phyloP scores from a whole-genome alignment of 2,113 vertebrate species.

The Caranx ignobilis region DNA sequence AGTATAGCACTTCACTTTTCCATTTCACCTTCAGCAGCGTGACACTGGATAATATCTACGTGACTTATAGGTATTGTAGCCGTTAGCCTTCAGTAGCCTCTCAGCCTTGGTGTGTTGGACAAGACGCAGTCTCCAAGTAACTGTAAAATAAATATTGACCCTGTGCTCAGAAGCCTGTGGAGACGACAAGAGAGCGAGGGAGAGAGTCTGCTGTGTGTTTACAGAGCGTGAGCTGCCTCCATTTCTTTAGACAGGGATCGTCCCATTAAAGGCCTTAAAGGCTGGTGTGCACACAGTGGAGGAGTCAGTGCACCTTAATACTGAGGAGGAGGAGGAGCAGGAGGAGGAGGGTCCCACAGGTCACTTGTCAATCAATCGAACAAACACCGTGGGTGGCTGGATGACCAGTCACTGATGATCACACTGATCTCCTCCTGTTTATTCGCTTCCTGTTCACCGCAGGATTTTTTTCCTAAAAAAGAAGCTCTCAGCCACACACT shows the following conservation, averaged over 20 bases:
- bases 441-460: not conserved
- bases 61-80: conserved; percentile 38
- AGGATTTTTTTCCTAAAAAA: not conserved
- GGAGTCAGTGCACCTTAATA: not conserved
- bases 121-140: conserved; percentile 43
- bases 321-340: not conserved
- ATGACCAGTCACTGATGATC: not conserved
- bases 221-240: not conserved
- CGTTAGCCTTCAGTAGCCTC: conserved; percentile 17
- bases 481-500: not conserved
- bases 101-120: conserved; percentile 2
- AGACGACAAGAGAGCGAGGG: conserved; percentile 6
- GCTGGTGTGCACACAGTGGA: not conserved
- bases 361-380: not conserved
- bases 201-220: conserved; percentile 18
- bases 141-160: conserved; percentile 68
- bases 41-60: conserved; percentile 26
- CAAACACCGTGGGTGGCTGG: not conserved
- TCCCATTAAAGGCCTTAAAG: conserved; percentile 16
- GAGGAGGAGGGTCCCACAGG: no score
- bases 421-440: not conserved
- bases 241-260: not conserved
- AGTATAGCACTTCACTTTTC: conserved; percentile 13
- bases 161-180: conserved; percentile 5
- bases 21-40: conserved; percentile 11